phyloP scores from a whole-genome alignment of 2,797 vertebrate genomes.

The Bufotes viridis region DNA sequence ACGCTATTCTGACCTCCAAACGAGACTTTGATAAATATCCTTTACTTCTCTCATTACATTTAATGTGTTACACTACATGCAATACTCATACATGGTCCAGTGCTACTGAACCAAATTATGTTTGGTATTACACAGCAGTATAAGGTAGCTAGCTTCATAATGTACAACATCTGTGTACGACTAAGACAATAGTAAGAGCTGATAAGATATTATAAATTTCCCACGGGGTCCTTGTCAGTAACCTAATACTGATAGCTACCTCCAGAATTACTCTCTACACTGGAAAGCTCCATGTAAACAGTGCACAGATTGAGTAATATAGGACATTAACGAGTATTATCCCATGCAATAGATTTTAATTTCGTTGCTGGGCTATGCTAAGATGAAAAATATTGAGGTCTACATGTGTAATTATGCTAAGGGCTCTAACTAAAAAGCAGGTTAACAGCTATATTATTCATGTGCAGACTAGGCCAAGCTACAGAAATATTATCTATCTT shows the following conservation, averaged over 20 bases:
- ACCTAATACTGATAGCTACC: background rate
- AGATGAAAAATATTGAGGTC: too few species aligned
- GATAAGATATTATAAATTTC: background rate
- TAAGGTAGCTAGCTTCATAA: background rate
- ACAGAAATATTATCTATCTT: too few species aligned
- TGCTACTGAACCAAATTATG: background rate
- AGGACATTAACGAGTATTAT: too few species aligned
- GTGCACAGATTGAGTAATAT: too few species aligned
- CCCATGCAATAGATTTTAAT: too few species aligned
- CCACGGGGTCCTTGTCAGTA: background rate
- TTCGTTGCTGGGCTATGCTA: too few species aligned
- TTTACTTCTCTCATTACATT: constrained; percentile 12
- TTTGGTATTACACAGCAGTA: too few species aligned
- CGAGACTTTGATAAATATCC: constrained; percentile 43
- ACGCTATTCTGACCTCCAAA: constrained; percentile 28
- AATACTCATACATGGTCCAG: background rate
- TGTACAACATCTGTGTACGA: background rate
- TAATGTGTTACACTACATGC: constrained; percentile 27
- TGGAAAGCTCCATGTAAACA: background rate
- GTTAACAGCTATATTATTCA: too few species aligned
- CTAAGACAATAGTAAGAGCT: too few species aligned
- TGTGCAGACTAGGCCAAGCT: too few species aligned
- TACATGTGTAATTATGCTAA: too few species aligned
- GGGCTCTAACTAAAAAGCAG: too few species aligned
- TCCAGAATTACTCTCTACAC: background rate